A percentile compares a stretch with the other conserved stretches of the same genome.
These are phyloP conservation scores for Muschampia plurimacula DNA, from an alignment of 2,888 invertebrate species.

Conservation along the genomic window DNA sequence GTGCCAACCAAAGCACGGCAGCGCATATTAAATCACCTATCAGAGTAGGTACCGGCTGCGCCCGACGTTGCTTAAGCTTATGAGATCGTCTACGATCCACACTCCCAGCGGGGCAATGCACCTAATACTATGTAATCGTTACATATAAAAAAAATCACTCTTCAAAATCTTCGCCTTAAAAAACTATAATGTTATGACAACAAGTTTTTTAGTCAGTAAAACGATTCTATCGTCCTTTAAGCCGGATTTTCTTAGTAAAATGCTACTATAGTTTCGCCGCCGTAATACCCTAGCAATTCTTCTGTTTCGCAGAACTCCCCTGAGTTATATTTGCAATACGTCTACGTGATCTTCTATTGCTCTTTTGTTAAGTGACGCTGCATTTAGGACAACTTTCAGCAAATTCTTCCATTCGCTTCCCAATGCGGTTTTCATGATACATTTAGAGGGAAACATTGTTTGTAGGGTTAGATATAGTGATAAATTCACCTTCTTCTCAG, in stretches of 20 bases:
- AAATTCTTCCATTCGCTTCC: not conserved
- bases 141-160: no score
- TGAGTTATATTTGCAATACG: constrained; percentile 30
- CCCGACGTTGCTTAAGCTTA: no score
- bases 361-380: constrained; percentile 26
- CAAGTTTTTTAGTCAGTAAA: not conserved
- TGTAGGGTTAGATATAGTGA: no score
- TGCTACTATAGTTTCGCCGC: constrained; percentile 10
- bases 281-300: constrained; percentile 32
- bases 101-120: no score
- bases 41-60: no score
- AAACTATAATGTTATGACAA: not conserved
- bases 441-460: not conserved
- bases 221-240: constrained; percentile 19
- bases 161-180: not conserved
- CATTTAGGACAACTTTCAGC: constrained; percentile 5
- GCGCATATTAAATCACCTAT: no score
- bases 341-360: constrained; percentile 31
- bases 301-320: constrained; percentile 20
- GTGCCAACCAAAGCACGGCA: no score
- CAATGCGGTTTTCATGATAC: not conserved
- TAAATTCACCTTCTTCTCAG: no score
- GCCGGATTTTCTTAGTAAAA: constrained; percentile 27
- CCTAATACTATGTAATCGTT: no score
- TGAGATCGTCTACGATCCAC: no score